Evolutionary conservation across 2,888 invertebrate genomes (phyloP), one percentile per base, ranked within the genome.

Genomic region (Nudaria mundana): DNA sequence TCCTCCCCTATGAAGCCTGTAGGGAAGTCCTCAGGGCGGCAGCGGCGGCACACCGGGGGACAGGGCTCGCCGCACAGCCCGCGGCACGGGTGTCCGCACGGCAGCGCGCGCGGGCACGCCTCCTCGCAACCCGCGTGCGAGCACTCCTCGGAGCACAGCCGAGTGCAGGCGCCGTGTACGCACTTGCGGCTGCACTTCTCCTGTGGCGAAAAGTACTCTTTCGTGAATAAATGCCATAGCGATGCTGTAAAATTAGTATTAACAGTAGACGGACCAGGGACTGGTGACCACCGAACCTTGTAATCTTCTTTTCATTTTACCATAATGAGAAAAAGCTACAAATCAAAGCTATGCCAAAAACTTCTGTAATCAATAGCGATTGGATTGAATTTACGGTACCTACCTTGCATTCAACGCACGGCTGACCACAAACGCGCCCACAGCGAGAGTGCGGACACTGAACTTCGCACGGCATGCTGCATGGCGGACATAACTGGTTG

Each of bases 1-100:
- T 61, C 56, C 40, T 83, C 74, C 10, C 77, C 82, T 25, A 79
- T 60, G 62, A 84, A 79, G 59, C 75, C 81, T 0, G 56, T 69
- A 23, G 86, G 85, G 63, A 90, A 83, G 44, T 76, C 56, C 5
- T 87, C 88, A n/a, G 82, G 78, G 44, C 90, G 57, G 76, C 94
- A 94, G 10, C 66, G 31, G 15, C 83, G 72, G 76, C 94, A 94
- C 35, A 91, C 58, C 20, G 71, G 71, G 10, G 92, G 93, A 70
- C 94, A 94, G 6, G 84, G 85, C 71, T 94, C 94, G n/a, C 93
- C 93, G 77, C 94, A 94, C 34, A 93, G 87, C 8, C 94, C 93
- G 63, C 92, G 86, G 75, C 94, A 93, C n/a, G 65, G 63, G 76
- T 94, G 93, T 0, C 81, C 80, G 76, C 94, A 94, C 23, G 54